Conservation (phyloP, 2,888 invertebrate species). For the Panorpa germanica region DNA sequence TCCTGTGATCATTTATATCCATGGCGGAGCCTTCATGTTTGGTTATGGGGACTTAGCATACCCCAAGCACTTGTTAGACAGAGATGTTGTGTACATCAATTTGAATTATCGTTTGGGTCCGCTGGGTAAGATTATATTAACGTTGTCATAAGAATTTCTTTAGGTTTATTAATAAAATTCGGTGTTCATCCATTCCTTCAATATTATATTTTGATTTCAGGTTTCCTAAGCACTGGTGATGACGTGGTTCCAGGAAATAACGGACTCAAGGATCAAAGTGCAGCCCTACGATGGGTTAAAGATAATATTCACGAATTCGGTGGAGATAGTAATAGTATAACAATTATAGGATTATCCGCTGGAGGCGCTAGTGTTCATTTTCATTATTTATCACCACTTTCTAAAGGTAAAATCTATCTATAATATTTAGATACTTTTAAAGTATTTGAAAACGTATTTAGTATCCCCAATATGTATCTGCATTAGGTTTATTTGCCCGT, state of each 20-base stretch:
- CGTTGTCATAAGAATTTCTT: constrained; percentile 3
- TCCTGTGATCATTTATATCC: too few relatives aligned
- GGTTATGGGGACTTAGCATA: constrained; percentile 33
- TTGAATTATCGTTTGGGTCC: constrained; percentile 55
- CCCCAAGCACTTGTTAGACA: constrained; percentile 37
- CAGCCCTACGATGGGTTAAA: constrained; percentile 50
- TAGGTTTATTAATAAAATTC: too few relatives aligned
- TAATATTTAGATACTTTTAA: too few relatives aligned
- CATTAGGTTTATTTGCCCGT: constrained; percentile 35
- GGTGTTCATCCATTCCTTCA: background rate
- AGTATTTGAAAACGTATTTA: too few relatives aligned
- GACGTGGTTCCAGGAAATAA: constrained; percentile 46
- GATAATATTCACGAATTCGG: constrained; percentile 49
- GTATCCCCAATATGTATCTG: too few relatives aligned
- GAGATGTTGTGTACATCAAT: constrained; percentile 43
- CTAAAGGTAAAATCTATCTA: constrained; percentile 27
- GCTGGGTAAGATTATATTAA: constrained; percentile 28
- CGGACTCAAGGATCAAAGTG: constrained; percentile 53
- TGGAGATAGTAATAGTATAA: constrained; percentile 48
- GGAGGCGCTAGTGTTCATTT: constrained; percentile 59
- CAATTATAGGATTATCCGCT: constrained; percentile 49
- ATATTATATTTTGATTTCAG: constrained; percentile 20
- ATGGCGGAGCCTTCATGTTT: constrained; percentile 43
- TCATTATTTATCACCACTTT: constrained; percentile 43
- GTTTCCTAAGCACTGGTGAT: constrained; percentile 59